Base-by-base conservation (phyloP, 2,113 vertebrate genomes). In the Uria lomvia region DNA sequence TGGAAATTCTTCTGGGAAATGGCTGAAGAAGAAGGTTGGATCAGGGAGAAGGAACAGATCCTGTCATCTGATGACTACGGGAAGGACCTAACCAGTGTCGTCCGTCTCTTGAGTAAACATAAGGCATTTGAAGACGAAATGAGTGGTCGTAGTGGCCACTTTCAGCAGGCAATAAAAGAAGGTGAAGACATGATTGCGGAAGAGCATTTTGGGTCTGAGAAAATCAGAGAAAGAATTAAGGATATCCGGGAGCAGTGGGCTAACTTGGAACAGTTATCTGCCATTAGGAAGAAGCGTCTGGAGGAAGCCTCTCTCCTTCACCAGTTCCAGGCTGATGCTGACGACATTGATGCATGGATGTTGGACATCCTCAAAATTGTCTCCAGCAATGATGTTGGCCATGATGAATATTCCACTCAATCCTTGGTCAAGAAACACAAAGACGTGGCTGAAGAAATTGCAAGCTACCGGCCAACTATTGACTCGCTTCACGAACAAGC, bases 1-100 rank as follows among this genome's bases (percentile, higher is more conserved):
- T 99, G 99, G 99, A 99, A 99, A 88, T 99, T 99, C 97, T 99
- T 99, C 98, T 99, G 99, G 99, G 99, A 99, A 95, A 99, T 99
- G 99, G 99, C 99, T 1, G 99, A 99, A 95, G 99, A 99, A 85
- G 99, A 99, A 89, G 99, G 99, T 87, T 99, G 99, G 99, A 99
- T 99, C 88, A 98, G 99, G 12, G 99, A 99, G 94, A 99, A 99
- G 96, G 99, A 99, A 95, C 99, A 99, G 97, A 99, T 99, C 90
- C 96, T 99, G 83, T 99, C 99, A 10, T 99, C 98, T 0, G 97
- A 99, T 8, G 99, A 99, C 94, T 98, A 98, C 0, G 99, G 99
- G 12, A 99, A 99, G 81, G 99, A 99, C 97, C 97, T 99, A 78
- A 99, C 99, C 10, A 99, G 99, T 2, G 98, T 99, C 0, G 90